A percentile compares a stretch with the other conserved stretches of the same genome.
Evolutionary conservation across 2,113 vertebrate species (phyloP).

Genomic region (Eulacestoma nigropectus): DNA sequence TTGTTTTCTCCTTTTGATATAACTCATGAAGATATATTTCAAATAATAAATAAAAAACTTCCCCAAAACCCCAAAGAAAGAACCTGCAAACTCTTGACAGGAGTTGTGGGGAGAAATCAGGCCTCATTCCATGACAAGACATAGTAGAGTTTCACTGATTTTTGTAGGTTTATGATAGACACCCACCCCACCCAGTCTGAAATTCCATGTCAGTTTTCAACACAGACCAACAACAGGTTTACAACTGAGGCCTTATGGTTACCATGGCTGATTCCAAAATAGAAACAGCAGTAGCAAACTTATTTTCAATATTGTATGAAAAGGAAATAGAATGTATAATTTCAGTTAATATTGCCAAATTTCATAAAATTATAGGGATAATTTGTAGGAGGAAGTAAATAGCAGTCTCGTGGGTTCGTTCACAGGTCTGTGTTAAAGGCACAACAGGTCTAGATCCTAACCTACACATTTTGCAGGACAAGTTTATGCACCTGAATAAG

Average conservation of each 20-base stretch:
- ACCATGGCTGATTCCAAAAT: not conserved
- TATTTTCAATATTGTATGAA: not conserved
- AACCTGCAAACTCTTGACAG: not conserved
- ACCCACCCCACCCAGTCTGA: fast-evolving
- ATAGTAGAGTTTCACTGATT: not conserved
- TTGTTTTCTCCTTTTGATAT: not conserved
- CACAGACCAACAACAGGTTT: not conserved
- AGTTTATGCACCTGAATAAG: not conserved
- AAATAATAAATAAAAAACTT: not conserved
- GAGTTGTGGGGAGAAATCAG: not conserved
- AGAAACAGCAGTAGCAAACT: not conserved
- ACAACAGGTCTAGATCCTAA: not conserved
- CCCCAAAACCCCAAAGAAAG: not conserved
- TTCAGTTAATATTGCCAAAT: not conserved
- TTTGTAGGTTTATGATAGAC: fast-evolving
- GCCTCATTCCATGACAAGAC: not conserved
- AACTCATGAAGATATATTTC: not conserved
- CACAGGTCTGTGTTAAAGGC: not conserved
- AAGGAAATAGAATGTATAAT: not conserved
- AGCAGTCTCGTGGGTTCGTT: fast-evolving
- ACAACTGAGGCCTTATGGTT: not conserved
- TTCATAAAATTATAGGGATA: not conserved
- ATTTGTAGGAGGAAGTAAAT: not conserved
- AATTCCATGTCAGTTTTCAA: not conserved
- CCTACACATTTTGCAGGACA: not conserved